Base-by-base conservation (phyloP, 53 echinoderm and acorn worm genomes). In the Apostichopus leukothele region DNA sequence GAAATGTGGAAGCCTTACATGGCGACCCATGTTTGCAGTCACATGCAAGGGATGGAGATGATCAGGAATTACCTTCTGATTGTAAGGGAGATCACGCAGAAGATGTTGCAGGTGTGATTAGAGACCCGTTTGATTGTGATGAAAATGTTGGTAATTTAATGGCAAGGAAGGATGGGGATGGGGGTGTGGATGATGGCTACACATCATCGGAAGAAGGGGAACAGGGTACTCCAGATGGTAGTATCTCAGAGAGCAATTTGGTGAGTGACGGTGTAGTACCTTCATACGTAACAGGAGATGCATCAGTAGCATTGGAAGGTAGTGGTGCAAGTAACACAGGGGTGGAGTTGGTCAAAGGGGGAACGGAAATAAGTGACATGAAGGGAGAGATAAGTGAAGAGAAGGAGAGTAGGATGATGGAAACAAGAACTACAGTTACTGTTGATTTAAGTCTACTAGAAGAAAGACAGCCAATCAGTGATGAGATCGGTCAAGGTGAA, bases 161-260 rank as follows among this genome's bases (percentile, higher is more conserved):
- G 39, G 39, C 39, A 39, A 39, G 39, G 39, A 39, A 39, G 14
- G 75, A 75, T 75, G 75, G n/a, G 14, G 23, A 75, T 75, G 75
- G 75, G 14, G 14, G 19, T 59, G 66, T 84, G 10, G 85, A 85
- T 85, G 85, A 85, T 85, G 85, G 85, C 4, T 85, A 85, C 26
- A 85, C 85, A 27, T 85, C 85, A 67, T 67, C 68, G 4, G 68
- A 85, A 67, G 85, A 67, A 50, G 85, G 85, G 85, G 68, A 85
- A 22, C 10, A 9, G 9, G 77, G 6, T 39, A 52, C 20, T 13
- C 20, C 14, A 52, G 77, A 52, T 76, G 18, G 71, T 71, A 71
- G 71, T 71, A 63, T 2, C 39, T 57, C 57, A 57, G 10, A 57
- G 57, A 57, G 57, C 7, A 10, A 57, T 7, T 9, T 9, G 57